Base-by-base conservation (phyloP, 2,113 vertebrate species). In the Gymnorhina tibicen region DNA sequence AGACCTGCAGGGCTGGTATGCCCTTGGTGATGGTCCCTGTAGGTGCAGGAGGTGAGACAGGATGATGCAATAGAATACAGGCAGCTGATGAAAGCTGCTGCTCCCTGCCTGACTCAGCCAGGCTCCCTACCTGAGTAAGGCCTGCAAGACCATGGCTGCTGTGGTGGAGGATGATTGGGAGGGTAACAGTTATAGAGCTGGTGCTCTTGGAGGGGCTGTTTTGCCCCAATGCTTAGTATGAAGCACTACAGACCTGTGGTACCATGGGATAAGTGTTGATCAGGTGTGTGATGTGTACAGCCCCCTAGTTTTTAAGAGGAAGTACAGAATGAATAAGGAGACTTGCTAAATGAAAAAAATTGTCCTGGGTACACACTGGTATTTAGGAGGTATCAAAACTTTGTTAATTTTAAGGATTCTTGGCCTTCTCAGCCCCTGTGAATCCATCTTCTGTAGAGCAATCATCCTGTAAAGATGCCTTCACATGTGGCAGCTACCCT, bases 1-100 rank as follows among this genome's bases (percentile, higher is more conserved):
- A 60, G 74, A 30, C 13, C 32, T 3, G 0, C 3, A 6, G 11
- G 62, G 70, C n/a, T 79, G 66, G 4, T n/a, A 14, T 8, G 13
- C 42, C 22, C 50, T 83, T 0, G 0, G 7, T 37, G 53, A 13
- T 8, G 22, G 30, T 56, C 55, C 26, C 23, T 37, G 68, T 10
- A 53, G 69, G 50, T 46, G 35, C 39, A 27, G 22, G 41, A 3
- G 19, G 32, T 35, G 75, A 64, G 63, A 21, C 8, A n/a, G 50
- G 58, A 39, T 49, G 47, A 28, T 46, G n/a, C 6, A 30, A 24
- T 1, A 39, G 72, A 37, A 32, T 10, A 10, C 23, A 39, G 53
- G 33, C 39, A 92, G 59, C 35, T 72, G 56, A 27, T 20, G 17
- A 39, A 93, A 73, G 42, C n/a, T 93, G 67, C 4, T 64, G 59